Base-by-base conservation (phyloP, 2,113 vertebrate species). In the Brachyhypopomus gauderio region DNA sequence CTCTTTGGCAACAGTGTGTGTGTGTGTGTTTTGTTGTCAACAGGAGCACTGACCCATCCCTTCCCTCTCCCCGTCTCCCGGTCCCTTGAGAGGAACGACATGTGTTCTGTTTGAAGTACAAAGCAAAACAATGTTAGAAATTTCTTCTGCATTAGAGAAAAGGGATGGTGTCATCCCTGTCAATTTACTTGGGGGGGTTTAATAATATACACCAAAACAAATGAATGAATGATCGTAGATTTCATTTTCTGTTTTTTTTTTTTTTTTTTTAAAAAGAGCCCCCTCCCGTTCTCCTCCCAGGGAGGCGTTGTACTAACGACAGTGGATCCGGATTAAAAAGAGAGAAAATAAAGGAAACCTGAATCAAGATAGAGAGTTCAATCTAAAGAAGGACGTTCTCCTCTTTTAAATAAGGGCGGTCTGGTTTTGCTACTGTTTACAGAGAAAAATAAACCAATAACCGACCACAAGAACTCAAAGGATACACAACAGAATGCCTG, bases 1-100 rank as follows among this genome's bases (percentile, higher is more conserved):
- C 97, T 99, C 97, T 99, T 99, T 99, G 97, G 98, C 97, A 98
- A 99, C 96, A 98, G 96, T 97, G 95, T 95, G 95, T 92, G 96
- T 95, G 93, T 93, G 96, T 95, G 95, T 90, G 67, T 80, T 77
- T 85, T 92, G 95, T 96, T 97, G 95, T 98, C 96, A 96, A 98
- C 96, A 98, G 98, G 96, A 96, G 95, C 90, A 89, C 92, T 92
- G 91, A 91, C 92, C 92, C 93, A 88, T 88, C 92, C 95, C 95
- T 88, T 94, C 96, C 96, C 95, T 92, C 86, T 88, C 93, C 95
- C 96, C 92, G 91, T 94, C 94, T 95, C 95, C 95, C 95, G 92
- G 95, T 95, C 94, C 92, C 92, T 89, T 84, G 89, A 93, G 91
- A 97, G 96, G 92, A 94, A 96, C 97, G 95, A 97, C 96, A 84